Conservation (phyloP, 2,888 invertebrate genomes). For the Ditylenchus weischeri region DNA sequence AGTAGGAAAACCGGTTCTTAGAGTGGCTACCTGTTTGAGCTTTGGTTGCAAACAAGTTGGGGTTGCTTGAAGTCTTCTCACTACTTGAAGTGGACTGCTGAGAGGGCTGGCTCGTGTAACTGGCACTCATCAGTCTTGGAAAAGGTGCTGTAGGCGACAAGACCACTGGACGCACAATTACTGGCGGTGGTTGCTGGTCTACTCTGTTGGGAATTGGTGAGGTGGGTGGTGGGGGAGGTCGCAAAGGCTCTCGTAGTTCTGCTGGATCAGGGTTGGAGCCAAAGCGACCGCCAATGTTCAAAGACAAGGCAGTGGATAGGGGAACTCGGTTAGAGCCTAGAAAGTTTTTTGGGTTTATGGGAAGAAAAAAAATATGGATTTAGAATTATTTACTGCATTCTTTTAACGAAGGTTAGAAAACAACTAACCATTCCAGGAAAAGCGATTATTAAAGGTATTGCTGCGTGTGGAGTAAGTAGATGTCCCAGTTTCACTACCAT, state of each 20-base stretch:
- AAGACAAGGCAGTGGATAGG: conserved; percentile 14
- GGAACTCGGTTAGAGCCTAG: too few relatives aligned
- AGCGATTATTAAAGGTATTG: too few relatives aligned
- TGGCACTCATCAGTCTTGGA: background rate
- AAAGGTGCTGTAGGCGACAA: conserved; percentile 18
- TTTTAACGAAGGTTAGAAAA: too few relatives aligned
- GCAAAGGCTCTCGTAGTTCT: background rate
- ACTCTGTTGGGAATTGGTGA: conserved; percentile 47
- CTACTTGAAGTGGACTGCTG: too few relatives aligned
- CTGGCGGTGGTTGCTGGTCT: background rate
- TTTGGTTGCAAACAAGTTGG: background rate
- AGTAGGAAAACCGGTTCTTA: background rate
- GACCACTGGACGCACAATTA: conserved; percentile 18
- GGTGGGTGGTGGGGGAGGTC: conserved; percentile 49
- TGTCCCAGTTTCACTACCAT: background rate
- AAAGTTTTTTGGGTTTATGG: too few relatives aligned
- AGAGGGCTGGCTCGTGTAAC: background rate
- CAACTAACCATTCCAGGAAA: too few relatives aligned
- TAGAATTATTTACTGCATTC: too few relatives aligned
- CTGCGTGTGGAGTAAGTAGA: too few relatives aligned
- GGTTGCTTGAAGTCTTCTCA: conserved; percentile 4
- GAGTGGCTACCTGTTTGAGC: background rate
- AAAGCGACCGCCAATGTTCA: conserved; percentile 10
- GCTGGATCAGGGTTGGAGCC: background rate
- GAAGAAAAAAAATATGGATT: too few relatives aligned